Conservation (phyloP, 2,113 vertebrate genomes). For the Apodemus sylvaticus region DNA sequence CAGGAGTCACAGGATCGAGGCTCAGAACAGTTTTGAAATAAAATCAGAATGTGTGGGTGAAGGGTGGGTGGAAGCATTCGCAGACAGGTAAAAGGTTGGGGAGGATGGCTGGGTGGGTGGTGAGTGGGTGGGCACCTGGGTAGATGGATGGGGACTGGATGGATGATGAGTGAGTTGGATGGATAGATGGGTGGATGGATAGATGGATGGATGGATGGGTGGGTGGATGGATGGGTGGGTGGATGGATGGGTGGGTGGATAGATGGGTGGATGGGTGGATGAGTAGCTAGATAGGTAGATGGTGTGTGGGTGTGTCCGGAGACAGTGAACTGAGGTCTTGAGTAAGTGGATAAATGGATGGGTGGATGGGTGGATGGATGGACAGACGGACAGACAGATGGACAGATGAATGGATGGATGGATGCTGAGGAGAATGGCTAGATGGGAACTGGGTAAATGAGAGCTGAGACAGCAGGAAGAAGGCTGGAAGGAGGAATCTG, state of each 20-base stretch:
- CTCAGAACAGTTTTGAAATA: neutral
- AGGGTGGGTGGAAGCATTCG: neutral
- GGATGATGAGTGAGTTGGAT: neutral
- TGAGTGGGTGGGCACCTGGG: neutral
- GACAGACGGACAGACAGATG: too few relatives aligned
- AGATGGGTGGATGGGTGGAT: fast-evolving
- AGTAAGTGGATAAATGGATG: too few relatives aligned
- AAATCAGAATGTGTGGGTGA: neutral
- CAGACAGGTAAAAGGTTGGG: neutral
- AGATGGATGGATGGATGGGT: neutral
- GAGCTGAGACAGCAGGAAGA: neutral
- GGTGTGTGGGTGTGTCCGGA: neutral
- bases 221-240: fast-evolving
- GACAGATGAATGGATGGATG: too few relatives aligned
- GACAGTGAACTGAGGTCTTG: neutral
- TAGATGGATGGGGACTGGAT: fast-evolving
- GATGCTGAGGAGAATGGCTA: neutral
- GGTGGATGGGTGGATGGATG: too few relatives aligned
- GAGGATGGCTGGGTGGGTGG: fast-evolving
- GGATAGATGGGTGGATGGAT: fast-evolving
- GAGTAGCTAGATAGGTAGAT: neutral
- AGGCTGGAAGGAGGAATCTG: too few relatives aligned
- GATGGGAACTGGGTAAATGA: neutral
- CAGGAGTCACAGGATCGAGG: neutral
- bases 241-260: fast-evolving